Evolutionary conservation across 1,140 invertebrate species (phyloP).

Genomic region (Phymorhynchus buccinoides): DNA sequence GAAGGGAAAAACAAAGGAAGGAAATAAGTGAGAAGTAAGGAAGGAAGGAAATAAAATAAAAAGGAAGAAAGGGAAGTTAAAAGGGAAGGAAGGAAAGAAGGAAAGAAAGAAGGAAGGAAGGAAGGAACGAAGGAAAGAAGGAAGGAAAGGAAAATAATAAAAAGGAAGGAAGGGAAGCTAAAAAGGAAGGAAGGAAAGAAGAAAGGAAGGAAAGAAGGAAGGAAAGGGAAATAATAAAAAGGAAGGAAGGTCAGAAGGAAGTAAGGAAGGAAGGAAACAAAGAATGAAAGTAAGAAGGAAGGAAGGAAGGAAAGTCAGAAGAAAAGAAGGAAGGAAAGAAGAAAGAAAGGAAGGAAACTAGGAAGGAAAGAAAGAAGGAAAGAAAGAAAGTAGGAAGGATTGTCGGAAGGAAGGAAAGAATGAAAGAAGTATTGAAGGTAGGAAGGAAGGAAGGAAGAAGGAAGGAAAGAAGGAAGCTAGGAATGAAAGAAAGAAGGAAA

Average conservation of each 20-base stretch:
- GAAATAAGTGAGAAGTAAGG: neutral
- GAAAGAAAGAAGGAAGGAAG: neutral
- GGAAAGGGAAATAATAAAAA: neutral
- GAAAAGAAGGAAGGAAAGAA: neutral
- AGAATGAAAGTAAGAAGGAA: neutral
- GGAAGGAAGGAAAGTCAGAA: neutral
- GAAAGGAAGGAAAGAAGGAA: neutral
- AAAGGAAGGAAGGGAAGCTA: neutral
- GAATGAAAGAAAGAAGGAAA: constrained; percentile 14
- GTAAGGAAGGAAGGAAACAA: neutral
- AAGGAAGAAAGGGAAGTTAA: neutral
- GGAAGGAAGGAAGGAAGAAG: constrained; percentile 15
- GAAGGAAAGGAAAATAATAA: neutral
- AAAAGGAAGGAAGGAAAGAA: neutral
- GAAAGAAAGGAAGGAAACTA: neutral
- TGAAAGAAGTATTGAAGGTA: neutral
- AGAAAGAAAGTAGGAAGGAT: constrained; percentile 25
- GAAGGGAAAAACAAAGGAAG: neutral
- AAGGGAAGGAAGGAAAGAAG: no score
- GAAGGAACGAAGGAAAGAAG: neutral
- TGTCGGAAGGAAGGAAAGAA: neutral
- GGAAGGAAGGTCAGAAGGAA: neutral
- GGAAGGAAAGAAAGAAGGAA: neutral
- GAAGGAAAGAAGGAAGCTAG: neutral
- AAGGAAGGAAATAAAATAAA: constrained; percentile 1